These are phyloP conservation scores for Bucco capensis DNA, from an alignment of 2,113 vertebrate genomes.

Conservation along the genomic window DNA sequence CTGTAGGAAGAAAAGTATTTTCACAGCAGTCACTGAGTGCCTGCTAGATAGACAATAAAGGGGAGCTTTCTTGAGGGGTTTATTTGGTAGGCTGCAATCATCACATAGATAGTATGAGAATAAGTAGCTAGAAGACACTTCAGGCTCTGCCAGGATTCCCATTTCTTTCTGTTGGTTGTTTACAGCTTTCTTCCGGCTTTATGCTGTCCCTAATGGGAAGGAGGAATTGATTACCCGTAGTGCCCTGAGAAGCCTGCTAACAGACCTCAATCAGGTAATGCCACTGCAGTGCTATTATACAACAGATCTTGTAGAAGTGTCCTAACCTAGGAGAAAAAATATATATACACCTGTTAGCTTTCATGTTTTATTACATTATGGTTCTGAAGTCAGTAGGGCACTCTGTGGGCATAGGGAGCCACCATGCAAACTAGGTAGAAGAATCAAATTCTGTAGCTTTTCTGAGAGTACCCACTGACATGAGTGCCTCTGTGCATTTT, in stretches of 20 bases:
- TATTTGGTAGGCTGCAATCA: not conserved
- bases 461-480: not conserved
- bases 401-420: not conserved
- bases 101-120: not conserved
- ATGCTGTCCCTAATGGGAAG: constrained; percentile 30
- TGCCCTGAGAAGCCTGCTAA: constrained; percentile 75
- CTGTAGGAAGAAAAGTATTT: not conserved
- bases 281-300: not conserved
- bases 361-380: not conserved
- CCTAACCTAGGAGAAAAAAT: not conserved
- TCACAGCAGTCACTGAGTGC: not conserved
- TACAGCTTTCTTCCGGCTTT: constrained; percentile 78
- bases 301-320: not conserved
- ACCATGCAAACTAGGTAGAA: not conserved
- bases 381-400: not conserved
- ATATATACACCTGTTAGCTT: not conserved
- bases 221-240: constrained; percentile 64
- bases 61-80: not conserved
- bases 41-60: not conserved
- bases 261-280: constrained; percentile 81
- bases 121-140: not conserved
- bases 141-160: not conserved
- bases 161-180: not conserved
- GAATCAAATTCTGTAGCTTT: not conserved
- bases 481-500: not conserved